Percentiles rank a stretch among this genome's conserved stretches.
Evolutionary conservation across 1,140 invertebrate species (phyloP).

Genomic region (Agrypnia vestita): DNA sequence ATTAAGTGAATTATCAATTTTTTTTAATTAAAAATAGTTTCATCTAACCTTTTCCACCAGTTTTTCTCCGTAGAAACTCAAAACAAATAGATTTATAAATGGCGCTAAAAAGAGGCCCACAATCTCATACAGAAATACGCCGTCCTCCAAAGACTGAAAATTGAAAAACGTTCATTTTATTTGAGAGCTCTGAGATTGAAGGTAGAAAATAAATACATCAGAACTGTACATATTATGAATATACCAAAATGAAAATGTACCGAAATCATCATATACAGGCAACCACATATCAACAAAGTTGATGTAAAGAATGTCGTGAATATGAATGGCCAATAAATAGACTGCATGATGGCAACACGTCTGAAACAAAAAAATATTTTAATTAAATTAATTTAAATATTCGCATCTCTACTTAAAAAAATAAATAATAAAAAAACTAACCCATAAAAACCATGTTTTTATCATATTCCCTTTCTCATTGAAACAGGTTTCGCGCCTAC

Average conservation of each 20-base stretch:
- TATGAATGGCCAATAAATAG: conserved; percentile 21
- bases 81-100: conserved; percentile 4
- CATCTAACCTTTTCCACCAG: conserved; percentile 18
- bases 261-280: background rate
- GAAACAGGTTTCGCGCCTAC: too few relatives aligned
- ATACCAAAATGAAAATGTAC: background rate
- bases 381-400: too few relatives aligned
- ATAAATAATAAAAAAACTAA: too few relatives aligned
- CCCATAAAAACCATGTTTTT: too few relatives aligned
- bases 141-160: conserved; percentile 32
- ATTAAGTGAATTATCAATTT: background rate
- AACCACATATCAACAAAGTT: conserved; percentile 7
- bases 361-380: conserved; percentile 30
- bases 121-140: conserved; percentile 12
- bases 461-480: too few relatives aligned
- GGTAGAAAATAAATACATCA: background rate
- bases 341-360: background rate
- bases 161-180: too few relatives aligned
- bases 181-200: too few relatives aligned
- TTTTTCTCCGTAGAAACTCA: conserved; percentile 38
- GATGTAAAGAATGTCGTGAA: background rate
- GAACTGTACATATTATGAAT: background rate
- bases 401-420: too few relatives aligned
- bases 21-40: background rate
- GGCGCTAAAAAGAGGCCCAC: background rate